Base-by-base conservation (phyloP, 2,888 invertebrate species). In the Camptogramma bilineatum region DNA sequence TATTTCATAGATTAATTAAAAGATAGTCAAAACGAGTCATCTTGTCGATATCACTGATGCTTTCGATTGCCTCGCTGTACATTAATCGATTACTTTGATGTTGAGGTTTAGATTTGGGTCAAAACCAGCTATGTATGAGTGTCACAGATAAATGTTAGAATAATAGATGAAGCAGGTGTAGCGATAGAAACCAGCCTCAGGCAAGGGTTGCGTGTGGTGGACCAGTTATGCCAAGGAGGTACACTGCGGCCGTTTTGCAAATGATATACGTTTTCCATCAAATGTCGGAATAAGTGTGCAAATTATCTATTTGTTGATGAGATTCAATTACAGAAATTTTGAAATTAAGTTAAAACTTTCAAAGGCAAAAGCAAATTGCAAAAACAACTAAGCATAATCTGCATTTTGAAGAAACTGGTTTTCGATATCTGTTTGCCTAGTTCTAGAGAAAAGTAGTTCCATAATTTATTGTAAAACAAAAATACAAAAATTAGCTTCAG, bases 1-100 rank as follows among this genome's bases (percentile, higher is more conserved):
- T 88, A 87, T 86, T 87, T 84, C 84, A 79, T 64, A 90, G 91
- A 91, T 92, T 90, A 92, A 92, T 91, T 92, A 91, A 91, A 92
- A 88, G 91, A 92, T 92, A 91, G 88, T 87, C 88, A 90, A 90
- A 91, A 88, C 84, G 81, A 76, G 81, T 78, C 82, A 79, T 81
- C 81, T 81, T 77, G 73, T 70, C 78, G 78, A 83, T 75, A 76
- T 71, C 62, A 66, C 68, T 73, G 83, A 78, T 56, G 64, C 62
- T 82, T 78, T 79, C 74, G 69, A 78, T 70, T 68, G 62, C 55
- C 71, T 74, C 75, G 57, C 64, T 71, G 65, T 62, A 60, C 58
- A 70, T 66, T 58, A 47, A 51, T 51, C 52, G 44, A 46, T 31
- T 7, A 19, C n/a, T 19, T 39, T 13, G 34, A 18, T 21, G 16